Base-by-base conservation (phyloP, 2,888 invertebrate species). In the Sceliomorpha sp. region DNA sequence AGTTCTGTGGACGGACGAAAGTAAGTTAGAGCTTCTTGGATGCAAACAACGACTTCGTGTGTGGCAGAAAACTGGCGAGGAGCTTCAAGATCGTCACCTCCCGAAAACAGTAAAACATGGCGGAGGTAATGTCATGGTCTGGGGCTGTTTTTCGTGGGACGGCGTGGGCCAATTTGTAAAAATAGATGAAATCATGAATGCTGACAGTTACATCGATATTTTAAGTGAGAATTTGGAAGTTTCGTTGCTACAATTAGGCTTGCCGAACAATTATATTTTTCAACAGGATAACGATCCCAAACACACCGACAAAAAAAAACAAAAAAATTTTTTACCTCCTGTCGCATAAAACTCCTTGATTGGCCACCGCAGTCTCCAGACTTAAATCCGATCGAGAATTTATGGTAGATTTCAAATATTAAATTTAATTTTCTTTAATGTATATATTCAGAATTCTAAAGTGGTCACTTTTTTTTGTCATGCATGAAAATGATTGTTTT, bases 301-400 rank as follows among this genome's bases (percentile, higher is more conserved):
- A 32, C 32, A 45, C 32, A 45, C 45, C 15, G 45, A 27, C 31
- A n/a, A n/a, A 45, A 45, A 12, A 45, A 45, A 55, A 55, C 36
- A 44, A 34, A 31, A 17, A 55, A 32, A 10, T 31, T 44, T 55
- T 32, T 7, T 44, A 31, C 12, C 20, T 20, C 32, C 13, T 13
- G 26, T 32, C 26, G 13, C 26, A 34, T 48, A 48, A 48, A 48
- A 27, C 24, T 36, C n/a, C 36, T 48, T 26, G 34, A 48, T 36
- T 48, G 48, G 48, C 48, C 48, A 15, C 47, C 20, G 39, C 39
- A 58, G 47, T 47, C 29, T 12, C 40, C 58, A 58, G 44, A 48
- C 47, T 39, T 48, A 36, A 34, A 48, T 36, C 24, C 34, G 7
- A 45, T 45, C 45, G 31, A 45, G 20, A 36, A 48, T 36, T 48